phyloP scores from a whole-genome alignment of 2,797 vertebrate genomes.

The Acestrorhynchus altus region DNA sequence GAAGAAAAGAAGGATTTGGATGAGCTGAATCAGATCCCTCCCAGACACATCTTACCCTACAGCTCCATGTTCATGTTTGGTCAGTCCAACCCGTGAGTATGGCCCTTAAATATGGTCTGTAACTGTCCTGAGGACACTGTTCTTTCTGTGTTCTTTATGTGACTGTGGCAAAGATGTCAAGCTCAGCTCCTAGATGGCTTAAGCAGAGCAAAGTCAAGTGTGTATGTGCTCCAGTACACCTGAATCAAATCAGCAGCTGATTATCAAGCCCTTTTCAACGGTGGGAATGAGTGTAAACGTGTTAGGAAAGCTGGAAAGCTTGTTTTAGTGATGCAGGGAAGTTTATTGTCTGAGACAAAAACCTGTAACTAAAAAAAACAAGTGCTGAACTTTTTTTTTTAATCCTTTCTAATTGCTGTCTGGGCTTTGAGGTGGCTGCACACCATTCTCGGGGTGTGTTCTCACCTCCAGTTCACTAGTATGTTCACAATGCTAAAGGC shows the following conservation, averaged over 20 bases:
- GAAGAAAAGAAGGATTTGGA: slow-evolving; percentile 93
- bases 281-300: background rate
- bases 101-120: background rate
- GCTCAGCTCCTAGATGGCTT: background rate
- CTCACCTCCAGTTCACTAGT: no score
- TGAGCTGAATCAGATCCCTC: slow-evolving; percentile 79
- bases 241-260: background rate
- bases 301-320: slow-evolving; percentile 4
- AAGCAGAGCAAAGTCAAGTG: background rate
- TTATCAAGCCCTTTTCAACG: background rate
- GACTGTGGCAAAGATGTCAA: background rate
- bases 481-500: no score
- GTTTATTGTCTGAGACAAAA: background rate
- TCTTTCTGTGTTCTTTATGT: no score
- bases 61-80: slow-evolving; percentile 97
- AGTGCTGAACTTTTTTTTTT: background rate
- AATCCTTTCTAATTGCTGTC: no score
- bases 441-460: no score
- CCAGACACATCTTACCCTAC: slow-evolving; percentile 91
- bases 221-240: background rate
- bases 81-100: slow-evolving; percentile 93
- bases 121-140: background rate
- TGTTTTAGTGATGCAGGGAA: background rate
- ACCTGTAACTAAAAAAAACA: background rate
- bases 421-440: no score